These are phyloP conservation scores for Eupithecia dodoneata DNA, from an alignment of 2,888 invertebrate species.

Conservation along the genomic window DNA sequence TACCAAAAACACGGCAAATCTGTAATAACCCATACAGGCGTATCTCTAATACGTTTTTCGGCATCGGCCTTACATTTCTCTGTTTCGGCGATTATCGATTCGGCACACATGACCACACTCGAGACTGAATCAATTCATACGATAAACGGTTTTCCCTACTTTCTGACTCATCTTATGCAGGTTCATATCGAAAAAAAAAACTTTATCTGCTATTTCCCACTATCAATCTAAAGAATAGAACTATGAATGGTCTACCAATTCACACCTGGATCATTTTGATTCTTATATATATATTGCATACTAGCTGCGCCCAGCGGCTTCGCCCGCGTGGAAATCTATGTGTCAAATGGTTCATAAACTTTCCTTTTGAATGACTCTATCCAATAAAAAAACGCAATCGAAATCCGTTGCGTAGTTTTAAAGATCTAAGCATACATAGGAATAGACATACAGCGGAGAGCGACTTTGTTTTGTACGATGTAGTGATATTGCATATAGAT, in stretches of 20 bases:
- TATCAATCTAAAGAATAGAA: neutral
- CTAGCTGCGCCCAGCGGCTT: no score
- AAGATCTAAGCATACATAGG: no score
- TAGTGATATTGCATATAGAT: no score
- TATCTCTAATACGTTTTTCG: constrained; percentile 20
- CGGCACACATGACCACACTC: constrained; percentile 66
- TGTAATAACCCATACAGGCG: neutral
- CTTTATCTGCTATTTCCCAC: neutral
- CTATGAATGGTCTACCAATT: neutral
- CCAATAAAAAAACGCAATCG: no score
- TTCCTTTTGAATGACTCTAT: no score
- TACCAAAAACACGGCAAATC: neutral
- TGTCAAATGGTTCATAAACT: no score
- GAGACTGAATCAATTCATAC: constrained; percentile 38
- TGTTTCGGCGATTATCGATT: constrained; percentile 77
- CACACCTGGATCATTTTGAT: neutral
- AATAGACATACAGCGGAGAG: no score
- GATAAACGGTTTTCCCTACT: constrained; percentile 10
- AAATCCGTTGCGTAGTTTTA: no score
- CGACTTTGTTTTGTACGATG: no score
- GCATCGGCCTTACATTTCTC: constrained; percentile 56
- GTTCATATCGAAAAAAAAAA: neutral
- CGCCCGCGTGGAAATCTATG: no score
- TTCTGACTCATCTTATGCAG: neutral
- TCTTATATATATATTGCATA: no score